A percentile compares a stretch with the other conserved stretches of the same genome.
Evolutionary conservation across 2,113 vertebrate species (phyloP).

Genomic region (Crotalus helleri): DNA sequence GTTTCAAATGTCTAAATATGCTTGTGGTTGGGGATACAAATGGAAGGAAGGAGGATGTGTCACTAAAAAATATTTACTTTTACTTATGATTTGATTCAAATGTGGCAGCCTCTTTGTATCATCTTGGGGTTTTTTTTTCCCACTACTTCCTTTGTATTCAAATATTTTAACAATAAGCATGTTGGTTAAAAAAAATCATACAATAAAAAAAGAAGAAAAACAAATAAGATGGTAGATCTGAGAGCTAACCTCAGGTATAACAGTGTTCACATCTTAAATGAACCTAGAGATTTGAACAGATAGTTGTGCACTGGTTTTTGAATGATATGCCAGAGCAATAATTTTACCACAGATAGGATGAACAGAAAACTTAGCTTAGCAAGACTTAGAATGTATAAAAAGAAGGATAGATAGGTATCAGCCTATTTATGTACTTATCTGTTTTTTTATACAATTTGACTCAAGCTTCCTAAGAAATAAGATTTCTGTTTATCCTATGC

Average conservation of each 20-base stretch:
- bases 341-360: background rate
- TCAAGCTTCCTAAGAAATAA: background rate
- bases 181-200: background rate
- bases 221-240: background rate
- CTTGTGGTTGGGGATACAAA: background rate
- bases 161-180: background rate
- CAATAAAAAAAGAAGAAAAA: background rate
- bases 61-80: background rate
- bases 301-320: background rate
- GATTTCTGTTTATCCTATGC: background rate
- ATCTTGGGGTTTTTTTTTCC: accelerated
- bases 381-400: background rate
- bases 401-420: background rate
- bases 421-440: background rate
- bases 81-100: background rate
- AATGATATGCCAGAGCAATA: background rate
- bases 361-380: background rate
- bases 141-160: background rate
- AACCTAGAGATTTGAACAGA: background rate
- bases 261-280: background rate
- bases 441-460: background rate
- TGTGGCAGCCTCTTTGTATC: background rate
- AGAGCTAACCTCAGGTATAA: background rate
- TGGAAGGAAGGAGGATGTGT: background rate
- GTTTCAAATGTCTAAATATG: background rate